Percentiles rank a stretch among this genome's conserved stretches.
These are phyloP conservation scores for Hanleya hanleyi DNA, from an alignment of 2,888 invertebrate genomes.

Conservation along the genomic window DNA sequence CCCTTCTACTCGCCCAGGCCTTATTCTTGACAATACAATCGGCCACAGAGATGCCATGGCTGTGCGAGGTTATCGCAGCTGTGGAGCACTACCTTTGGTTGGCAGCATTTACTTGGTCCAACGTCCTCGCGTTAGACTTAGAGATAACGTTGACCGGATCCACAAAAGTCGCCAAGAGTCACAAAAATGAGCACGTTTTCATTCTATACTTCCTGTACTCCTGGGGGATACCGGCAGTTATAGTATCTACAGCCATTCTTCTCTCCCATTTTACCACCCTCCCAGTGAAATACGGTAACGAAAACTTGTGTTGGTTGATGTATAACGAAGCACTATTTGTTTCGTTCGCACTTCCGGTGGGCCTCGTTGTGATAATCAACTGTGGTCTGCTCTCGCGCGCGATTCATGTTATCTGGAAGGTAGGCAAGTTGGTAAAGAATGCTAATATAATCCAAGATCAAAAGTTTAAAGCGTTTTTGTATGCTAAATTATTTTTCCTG, in stretches of 20 bases:
- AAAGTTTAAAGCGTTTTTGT: background rate
- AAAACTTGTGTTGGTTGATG: background rate
- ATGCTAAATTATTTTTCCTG: background rate
- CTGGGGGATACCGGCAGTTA: background rate
- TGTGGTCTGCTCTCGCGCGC: background rate
- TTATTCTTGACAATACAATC: background rate
- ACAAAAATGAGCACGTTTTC: background rate
- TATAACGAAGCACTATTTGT: background rate
- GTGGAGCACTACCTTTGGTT: constrained; percentile 15
- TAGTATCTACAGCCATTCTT: background rate
- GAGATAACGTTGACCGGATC: constrained; percentile 7
- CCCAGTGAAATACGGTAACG: background rate
- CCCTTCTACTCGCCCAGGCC: background rate
- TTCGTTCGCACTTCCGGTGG: background rate
- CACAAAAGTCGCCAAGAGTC: background rate
- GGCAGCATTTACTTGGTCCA: constrained; percentile 15
- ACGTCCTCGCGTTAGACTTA: constrained; percentile 11
- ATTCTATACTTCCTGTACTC: background rate
- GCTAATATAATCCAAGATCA: background rate
- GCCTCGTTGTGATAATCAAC: background rate
- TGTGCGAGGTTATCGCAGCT: constrained; percentile 11
- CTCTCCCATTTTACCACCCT: background rate
- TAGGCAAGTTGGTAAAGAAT: background rate
- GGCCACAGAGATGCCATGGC: background rate
- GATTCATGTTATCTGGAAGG: background rate